Evolutionary conservation across 2,888 invertebrate species (phyloP).

Genomic region (Tillus elongatus): DNA sequence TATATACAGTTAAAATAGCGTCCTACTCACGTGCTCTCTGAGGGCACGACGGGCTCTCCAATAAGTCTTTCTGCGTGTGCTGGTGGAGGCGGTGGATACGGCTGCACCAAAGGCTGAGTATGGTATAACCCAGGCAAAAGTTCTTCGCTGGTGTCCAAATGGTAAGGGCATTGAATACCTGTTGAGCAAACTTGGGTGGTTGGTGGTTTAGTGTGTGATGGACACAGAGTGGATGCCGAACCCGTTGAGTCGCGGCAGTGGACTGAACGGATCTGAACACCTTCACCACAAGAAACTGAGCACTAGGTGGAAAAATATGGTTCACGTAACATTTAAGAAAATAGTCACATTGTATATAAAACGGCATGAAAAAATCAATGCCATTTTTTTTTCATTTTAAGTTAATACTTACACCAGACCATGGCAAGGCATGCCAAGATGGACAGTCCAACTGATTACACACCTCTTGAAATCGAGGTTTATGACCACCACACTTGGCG

Average conservation of each 20-base stretch:
- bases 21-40: constrained; percentile 72
- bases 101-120: constrained; percentile 59
- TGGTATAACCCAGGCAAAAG: constrained; percentile 52
- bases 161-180: constrained; percentile 57
- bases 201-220: constrained; percentile 57
- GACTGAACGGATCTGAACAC: constrained; percentile 71
- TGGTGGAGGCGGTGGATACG: constrained; percentile 54
- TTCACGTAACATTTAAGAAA: no score
- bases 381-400: no score
- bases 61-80: constrained; percentile 60
- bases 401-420: constrained; percentile 75
- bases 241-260: constrained; percentile 62
- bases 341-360: no score
- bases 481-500: constrained; percentile 66
- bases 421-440: constrained; percentile 75
- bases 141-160: constrained; percentile 48
- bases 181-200: constrained; percentile 65
- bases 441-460: constrained; percentile 84
- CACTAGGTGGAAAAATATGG: constrained; percentile 52
- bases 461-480: constrained; percentile 69
- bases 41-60: constrained; percentile 62
- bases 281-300: constrained; percentile 87
- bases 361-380: no score
- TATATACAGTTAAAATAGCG: no score
- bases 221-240: constrained; percentile 53